A percentile compares a stretch with the other conserved stretches of the same genome.
Conservation (phyloP, 2,888 invertebrate species). For the Linnaemya tessellans region DNA sequence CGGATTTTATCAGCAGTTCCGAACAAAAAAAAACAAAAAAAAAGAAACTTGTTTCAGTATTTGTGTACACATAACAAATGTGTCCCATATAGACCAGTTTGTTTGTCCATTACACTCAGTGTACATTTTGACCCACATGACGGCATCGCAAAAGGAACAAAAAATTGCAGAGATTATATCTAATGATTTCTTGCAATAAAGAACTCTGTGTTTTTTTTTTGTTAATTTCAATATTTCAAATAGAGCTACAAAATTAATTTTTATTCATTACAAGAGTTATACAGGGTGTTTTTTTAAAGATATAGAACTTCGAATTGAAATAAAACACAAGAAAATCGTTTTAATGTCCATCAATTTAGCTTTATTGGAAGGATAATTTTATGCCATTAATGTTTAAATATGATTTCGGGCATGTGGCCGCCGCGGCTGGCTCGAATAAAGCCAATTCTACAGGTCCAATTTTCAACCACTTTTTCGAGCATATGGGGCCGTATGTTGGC, state of each 20-base stretch:
- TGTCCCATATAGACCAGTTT: constrained; percentile 46
- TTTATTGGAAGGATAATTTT: no score
- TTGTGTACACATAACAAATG: constrained; percentile 33
- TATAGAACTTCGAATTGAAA: no score
- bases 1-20: background rate
- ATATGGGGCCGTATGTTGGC: no score
- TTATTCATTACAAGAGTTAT: no score
- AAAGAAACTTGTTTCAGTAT: background rate
- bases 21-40: background rate
- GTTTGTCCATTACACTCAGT: constrained; percentile 53
- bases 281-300: no score
- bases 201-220: background rate
- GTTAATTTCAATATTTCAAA: background rate
- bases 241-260: background rate
- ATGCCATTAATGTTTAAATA: no score
- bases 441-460: no score
- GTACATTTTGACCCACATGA: constrained; percentile 12
- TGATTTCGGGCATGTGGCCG: no score
- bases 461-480: no score
- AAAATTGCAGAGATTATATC: background rate
- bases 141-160: background rate
- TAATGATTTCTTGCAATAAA: background rate
- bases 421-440: no score
- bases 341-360: no score
- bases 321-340: no score